Conservation (phyloP, 1,140 invertebrate genomes). For the Antheraea mylitta region DNA sequence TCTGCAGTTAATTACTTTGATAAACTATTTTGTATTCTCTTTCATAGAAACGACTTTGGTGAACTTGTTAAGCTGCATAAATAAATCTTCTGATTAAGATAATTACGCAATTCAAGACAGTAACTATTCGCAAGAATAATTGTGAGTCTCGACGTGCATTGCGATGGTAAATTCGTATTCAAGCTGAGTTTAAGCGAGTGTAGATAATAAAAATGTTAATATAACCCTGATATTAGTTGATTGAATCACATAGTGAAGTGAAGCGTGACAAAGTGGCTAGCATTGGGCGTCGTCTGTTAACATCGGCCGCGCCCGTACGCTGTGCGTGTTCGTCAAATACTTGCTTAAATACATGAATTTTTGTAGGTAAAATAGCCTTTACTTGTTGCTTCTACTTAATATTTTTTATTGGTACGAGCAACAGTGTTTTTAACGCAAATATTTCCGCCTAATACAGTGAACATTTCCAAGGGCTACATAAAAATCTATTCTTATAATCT, state of each 20-base stretch:
- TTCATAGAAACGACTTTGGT: neutral
- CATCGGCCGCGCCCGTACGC: conserved; percentile 8
- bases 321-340: conserved; percentile 6
- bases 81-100: neutral
- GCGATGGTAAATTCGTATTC: neutral
- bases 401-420: too few relatives aligned
- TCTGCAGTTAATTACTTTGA: neutral
- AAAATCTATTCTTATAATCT: too few relatives aligned
- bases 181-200: neutral
- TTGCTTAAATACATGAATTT: neutral
- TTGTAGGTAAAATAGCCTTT: neutral
- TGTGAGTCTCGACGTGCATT: neutral
- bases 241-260: neutral
- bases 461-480: too few relatives aligned
- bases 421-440: too few relatives aligned
- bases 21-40: neutral
- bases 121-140: neutral
- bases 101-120: too few relatives aligned
- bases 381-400: conserved; percentile 14
- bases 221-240: neutral
- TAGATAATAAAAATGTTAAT: neutral
- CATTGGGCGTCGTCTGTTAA: conserved; percentile 8
- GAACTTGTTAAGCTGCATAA: neutral
- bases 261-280: neutral
- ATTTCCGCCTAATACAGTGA: too few relatives aligned